phyloP scores from a whole-genome alignment of 1,140 invertebrate species.

The Lerema accius region DNA sequence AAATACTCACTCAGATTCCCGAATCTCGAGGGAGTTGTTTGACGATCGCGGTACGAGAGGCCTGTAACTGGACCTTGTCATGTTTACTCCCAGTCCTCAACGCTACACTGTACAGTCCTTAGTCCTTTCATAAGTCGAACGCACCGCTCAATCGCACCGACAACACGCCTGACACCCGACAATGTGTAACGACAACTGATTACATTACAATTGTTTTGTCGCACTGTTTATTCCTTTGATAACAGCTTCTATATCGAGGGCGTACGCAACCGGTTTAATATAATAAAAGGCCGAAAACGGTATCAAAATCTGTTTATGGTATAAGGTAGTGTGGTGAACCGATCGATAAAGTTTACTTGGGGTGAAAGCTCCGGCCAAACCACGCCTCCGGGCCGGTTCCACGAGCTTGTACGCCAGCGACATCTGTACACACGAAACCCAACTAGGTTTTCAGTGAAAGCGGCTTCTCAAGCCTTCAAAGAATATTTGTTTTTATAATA shows the following conservation, averaged over 20 bases:
- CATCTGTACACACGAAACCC: slow-evolving; percentile 52
- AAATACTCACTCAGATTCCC: slow-evolving; percentile 65
- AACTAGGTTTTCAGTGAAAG: slow-evolving; percentile 35
- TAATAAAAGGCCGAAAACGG: slow-evolving; percentile 57
- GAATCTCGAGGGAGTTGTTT: slow-evolving; percentile 65
- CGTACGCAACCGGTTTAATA: slow-evolving; percentile 41
- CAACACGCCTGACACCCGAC: slow-evolving; percentile 52
- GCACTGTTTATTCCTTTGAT: slow-evolving; percentile 50
- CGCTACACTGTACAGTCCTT: slow-evolving; percentile 24
- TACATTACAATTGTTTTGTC: slow-evolving; percentile 47
- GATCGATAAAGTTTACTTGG: slow-evolving; percentile 69
- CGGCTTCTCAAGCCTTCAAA: background rate
- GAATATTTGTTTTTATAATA: no score
- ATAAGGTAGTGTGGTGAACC: slow-evolving; percentile 42
- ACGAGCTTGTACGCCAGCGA: slow-evolving; percentile 51
- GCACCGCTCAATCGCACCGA: slow-evolving; percentile 45
- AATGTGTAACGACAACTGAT: slow-evolving; percentile 55
- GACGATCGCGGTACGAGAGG: slow-evolving; percentile 71
- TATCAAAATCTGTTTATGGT: slow-evolving; percentile 50
- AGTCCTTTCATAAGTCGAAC: slow-evolving; percentile 38
- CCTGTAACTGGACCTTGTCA: slow-evolving; percentile 74
- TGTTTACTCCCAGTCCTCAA: slow-evolving; percentile 41
- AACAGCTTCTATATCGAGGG: slow-evolving; percentile 40
- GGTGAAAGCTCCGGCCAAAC: slow-evolving; percentile 68
- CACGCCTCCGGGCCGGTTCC: slow-evolving; percentile 63